phyloP scores from a whole-genome alignment of 2,888 invertebrate genomes.

The Noctua janthe region DNA sequence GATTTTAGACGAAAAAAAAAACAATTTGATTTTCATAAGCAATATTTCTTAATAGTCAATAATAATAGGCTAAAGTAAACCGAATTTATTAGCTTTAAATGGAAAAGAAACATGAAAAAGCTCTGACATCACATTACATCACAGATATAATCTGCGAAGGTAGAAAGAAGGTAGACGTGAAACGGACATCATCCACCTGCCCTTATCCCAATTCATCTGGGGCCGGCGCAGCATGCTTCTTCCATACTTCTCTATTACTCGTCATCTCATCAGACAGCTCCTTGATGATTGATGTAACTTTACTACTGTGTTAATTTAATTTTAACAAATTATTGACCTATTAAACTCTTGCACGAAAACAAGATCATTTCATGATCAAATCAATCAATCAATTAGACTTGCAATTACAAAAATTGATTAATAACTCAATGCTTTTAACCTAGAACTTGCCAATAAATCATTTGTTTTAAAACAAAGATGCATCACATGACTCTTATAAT shows the following conservation, averaged over 20 bases:
- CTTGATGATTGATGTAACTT: not conserved
- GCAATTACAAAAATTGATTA: conserved; percentile 50
- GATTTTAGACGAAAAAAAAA: not conserved
- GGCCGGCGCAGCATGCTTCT: no score
- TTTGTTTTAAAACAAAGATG: conserved; percentile 51
- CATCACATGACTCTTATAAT: conserved; percentile 18
- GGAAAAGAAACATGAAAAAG: not conserved
- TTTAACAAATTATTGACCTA: conserved; percentile 10
- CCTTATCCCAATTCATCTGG: no score
- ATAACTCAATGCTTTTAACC: conserved; percentile 42
- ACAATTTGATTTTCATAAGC: not conserved
- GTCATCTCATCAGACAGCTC: no score
- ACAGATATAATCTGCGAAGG: not conserved
- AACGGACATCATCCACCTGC: not conserved
- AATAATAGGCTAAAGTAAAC: not conserved
- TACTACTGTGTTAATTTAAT: not conserved
- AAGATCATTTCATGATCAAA: conserved; percentile 38
- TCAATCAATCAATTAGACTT: conserved; percentile 41
- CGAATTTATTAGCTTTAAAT: not conserved
- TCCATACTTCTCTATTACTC: no score
- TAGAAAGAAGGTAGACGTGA: not conserved
- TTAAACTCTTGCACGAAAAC: conserved; percentile 29
- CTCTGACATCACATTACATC: not conserved
- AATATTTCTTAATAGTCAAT: not conserved
- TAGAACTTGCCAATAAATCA: conserved; percentile 57